Evolutionary conservation across 1,140 invertebrate genomes (phyloP).

Genomic region (Calosoma granatense): DNA sequence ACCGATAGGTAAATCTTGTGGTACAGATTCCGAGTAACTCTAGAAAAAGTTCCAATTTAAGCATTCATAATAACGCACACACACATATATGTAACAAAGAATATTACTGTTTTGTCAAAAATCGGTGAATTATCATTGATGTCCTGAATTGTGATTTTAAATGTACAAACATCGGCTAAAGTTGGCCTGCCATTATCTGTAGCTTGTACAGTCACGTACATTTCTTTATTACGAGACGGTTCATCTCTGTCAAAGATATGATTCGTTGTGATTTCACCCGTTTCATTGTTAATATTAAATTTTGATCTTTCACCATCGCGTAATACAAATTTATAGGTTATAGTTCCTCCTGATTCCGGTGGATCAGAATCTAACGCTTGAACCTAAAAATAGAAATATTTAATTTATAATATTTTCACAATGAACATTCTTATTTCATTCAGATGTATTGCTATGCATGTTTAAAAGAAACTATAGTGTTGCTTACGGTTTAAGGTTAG

Average conservation of each 20-base stretch:
- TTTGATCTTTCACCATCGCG: slow-evolving; percentile 51
- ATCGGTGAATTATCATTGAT: slow-evolving; percentile 80
- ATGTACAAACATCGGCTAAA: slow-evolving; percentile 76
- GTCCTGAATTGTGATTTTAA: slow-evolving; percentile 77
- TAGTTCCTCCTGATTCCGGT: slow-evolving; percentile 61
- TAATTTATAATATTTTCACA: not conserved
- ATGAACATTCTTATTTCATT: not conserved
- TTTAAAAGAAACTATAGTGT: too few relatives aligned
- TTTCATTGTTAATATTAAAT: slow-evolving; percentile 64
- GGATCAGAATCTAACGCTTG: slow-evolving; percentile 51
- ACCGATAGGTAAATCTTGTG: slow-evolving; percentile 56
- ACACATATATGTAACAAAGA: too few relatives aligned
- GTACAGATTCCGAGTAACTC: slow-evolving; percentile 64
- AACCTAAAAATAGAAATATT: slow-evolving; percentile 25
- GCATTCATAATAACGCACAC: too few relatives aligned
- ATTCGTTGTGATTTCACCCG: slow-evolving; percentile 64
- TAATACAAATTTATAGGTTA: slow-evolving; percentile 70
- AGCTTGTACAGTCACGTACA: slow-evolving; percentile 68
- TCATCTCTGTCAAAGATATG: slow-evolving; percentile 76
- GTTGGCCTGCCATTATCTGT: slow-evolving; percentile 77
- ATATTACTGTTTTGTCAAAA: slow-evolving; percentile 62
- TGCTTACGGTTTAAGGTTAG: too few relatives aligned
- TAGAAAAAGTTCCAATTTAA: slow-evolving; percentile 39
- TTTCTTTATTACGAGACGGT: slow-evolving; percentile 72
- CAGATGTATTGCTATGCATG: not conserved